phyloP scores from a whole-genome alignment of 2,797 vertebrate species.

The Rhabdomys pumilio region DNA sequence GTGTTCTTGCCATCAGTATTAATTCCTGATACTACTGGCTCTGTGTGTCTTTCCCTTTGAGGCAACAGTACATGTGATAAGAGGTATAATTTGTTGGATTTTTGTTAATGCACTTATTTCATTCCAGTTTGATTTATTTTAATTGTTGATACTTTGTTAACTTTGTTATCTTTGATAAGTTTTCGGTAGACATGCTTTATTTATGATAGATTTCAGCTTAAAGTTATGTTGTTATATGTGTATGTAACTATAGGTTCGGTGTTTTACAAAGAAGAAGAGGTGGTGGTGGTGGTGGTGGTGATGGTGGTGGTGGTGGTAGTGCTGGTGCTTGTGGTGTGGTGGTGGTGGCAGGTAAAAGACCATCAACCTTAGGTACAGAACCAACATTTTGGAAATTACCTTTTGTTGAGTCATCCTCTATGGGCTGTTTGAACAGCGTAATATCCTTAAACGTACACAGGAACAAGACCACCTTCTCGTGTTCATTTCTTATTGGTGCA shows the following conservation, averaged over 20 bases:
- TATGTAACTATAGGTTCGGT: conserved; percentile 91
- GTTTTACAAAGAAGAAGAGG: conserved; percentile 86
- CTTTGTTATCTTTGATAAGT: background rate
- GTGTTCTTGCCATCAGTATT: background rate
- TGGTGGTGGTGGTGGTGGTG: background rate
- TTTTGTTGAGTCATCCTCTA: conserved; percentile 97
- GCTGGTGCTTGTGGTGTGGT: too few relatives aligned
- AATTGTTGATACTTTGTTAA: background rate
- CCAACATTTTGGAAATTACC: conserved; percentile 89
- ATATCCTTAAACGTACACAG: conserved; percentile 99
- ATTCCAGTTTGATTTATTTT: background rate
- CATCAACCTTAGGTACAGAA: background rate
- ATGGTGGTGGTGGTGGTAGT: too few relatives aligned
- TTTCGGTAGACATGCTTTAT: conserved; percentile 90
- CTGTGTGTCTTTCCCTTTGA: background rate
- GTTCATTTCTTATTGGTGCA: conserved; percentile 98
- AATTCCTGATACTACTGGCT: background rate
- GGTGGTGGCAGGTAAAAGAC: background rate
- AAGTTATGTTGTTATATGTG: conserved; percentile 90
- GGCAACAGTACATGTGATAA: background rate
- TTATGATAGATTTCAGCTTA: conserved; percentile 91
- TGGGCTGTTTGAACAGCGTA: conserved; percentile 98
- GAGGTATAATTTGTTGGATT: background rate
- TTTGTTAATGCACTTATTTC: background rate
- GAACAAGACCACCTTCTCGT: conserved; percentile 98